Conservation (phyloP, 2,113 vertebrate genomes). For the Pseudonaja textilis region DNA sequence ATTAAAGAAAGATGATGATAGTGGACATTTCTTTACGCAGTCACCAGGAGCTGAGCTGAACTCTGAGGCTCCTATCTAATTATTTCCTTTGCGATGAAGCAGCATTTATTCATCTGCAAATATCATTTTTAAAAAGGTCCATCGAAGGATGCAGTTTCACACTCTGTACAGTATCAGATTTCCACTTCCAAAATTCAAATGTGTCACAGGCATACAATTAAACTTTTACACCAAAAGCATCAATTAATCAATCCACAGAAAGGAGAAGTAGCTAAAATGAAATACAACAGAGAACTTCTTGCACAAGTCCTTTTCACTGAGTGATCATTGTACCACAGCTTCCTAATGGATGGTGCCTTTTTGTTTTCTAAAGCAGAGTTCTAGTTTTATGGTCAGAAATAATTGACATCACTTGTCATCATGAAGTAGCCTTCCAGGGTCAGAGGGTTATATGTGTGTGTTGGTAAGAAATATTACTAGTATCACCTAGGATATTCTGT, state of each 20-base stretch:
- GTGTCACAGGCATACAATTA: neutral
- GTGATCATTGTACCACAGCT: neutral
- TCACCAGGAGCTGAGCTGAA: neutral
- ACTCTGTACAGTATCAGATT: neutral
- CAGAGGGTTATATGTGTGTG: neutral
- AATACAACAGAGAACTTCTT: neutral
- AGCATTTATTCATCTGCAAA: neutral
- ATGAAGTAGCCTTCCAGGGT: slow-evolving; percentile 18
- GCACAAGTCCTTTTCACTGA: neutral
- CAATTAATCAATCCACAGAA: slow-evolving; percentile 22
- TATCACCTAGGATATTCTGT: neutral
- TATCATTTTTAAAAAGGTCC: neutral
- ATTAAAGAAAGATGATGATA: neutral
- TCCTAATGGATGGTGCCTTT: slow-evolving; percentile 40
- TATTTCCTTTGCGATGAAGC: neutral
- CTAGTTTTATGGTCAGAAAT: slow-evolving; percentile 47
- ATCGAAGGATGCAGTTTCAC: neutral
- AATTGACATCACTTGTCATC: slow-evolving; percentile 36
- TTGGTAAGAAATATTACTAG: neutral
- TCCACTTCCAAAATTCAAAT: slow-evolving; percentile 17
- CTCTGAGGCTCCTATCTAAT: neutral
- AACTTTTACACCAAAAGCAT: slow-evolving; percentile 35
- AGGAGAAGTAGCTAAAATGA: slow-evolving; percentile 38
- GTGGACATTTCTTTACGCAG: neutral
- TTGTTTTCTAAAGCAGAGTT: slow-evolving; percentile 46